Percentiles rank a stretch among this genome's conserved stretches.
phyloP scores from a whole-genome alignment of 2,797 vertebrate genomes.

The Pempheris klunzingeri region DNA sequence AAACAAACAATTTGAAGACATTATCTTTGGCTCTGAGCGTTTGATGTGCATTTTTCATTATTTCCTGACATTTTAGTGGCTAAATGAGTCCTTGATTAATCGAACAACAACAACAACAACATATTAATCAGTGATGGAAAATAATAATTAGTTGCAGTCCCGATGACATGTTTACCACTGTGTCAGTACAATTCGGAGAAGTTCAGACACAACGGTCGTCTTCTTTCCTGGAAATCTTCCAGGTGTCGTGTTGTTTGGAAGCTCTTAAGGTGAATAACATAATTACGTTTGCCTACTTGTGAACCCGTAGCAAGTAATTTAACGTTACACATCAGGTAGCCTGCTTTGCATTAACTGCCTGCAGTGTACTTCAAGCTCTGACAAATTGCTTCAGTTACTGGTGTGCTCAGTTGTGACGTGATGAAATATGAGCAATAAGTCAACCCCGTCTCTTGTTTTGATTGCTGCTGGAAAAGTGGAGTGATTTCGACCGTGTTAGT shows the following conservation, averaged over 20 bases:
- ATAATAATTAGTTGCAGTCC: not conserved
- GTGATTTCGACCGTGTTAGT: slow-evolving; percentile 17
- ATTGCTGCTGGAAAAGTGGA: slow-evolving; percentile 30
- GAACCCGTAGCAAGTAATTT: slow-evolving; percentile 43
- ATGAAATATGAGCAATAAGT: slow-evolving; percentile 54
- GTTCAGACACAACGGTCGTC: not conserved
- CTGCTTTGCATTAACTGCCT: slow-evolving; percentile 34
- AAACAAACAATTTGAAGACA: not conserved
- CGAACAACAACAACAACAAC: too few species aligned
- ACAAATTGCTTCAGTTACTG: slow-evolving; percentile 53
- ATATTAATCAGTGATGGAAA: not conserved
- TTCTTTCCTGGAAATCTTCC: not conserved
- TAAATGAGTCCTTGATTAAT: not conserved
- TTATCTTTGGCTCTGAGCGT: not conserved
- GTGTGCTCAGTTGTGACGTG: slow-evolving; percentile 36
- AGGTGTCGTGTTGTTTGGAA: not conserved
- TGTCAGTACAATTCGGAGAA: not conserved
- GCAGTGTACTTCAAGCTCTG: slow-evolving; percentile 27
- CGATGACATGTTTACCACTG: not conserved
- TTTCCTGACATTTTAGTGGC: not conserved
- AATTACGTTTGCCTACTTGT: slow-evolving; percentile 38
- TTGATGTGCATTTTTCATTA: not conserved
- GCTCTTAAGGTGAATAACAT: slow-evolving; percentile 17
- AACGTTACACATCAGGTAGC: slow-evolving; percentile 39
- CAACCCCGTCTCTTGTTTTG: slow-evolving; percentile 15